These are phyloP conservation scores for Paramormyrops hopkinsi DNA, from an alignment of 2,797 vertebrate genomes.

Conservation along the genomic window DNA sequence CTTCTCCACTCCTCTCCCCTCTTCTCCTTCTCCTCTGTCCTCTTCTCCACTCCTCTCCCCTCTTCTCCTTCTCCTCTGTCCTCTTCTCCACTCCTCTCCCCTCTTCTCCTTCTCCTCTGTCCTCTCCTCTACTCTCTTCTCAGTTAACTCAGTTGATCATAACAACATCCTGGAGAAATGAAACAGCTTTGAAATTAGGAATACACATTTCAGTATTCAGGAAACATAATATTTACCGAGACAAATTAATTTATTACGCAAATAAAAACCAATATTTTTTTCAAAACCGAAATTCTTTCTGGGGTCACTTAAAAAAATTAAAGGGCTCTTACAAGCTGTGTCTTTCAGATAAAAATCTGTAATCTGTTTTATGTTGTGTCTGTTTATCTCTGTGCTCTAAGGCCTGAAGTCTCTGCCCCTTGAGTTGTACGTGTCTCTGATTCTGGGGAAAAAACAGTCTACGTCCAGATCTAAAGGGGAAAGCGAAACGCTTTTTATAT, in stretches of 20 bases:
- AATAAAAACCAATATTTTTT: background rate
- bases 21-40: background rate
- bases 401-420: background rate
- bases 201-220: background rate
- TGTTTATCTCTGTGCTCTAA: background rate
- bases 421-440: background rate
- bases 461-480: background rate
- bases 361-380: background rate
- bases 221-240: background rate
- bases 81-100: too few species aligned
- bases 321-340: slow-evolving; percentile 2
- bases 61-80: background rate
- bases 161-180: background rate
- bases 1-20: background rate
- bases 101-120: too few species aligned
- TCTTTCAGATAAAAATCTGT: background rate
- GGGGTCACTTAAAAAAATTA: background rate
- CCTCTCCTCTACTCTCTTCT: background rate
- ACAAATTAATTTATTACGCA: background rate
- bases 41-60: background rate
- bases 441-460: background rate
- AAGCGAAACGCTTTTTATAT: background rate
- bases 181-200: background rate
- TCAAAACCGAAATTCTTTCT: background rate
- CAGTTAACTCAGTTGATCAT: background rate